A percentile compares a stretch with the other conserved stretches of the same genome.
These are phyloP conservation scores for Psittacula echo DNA, from an alignment of 2,797 vertebrate species.

Conservation along the genomic window DNA sequence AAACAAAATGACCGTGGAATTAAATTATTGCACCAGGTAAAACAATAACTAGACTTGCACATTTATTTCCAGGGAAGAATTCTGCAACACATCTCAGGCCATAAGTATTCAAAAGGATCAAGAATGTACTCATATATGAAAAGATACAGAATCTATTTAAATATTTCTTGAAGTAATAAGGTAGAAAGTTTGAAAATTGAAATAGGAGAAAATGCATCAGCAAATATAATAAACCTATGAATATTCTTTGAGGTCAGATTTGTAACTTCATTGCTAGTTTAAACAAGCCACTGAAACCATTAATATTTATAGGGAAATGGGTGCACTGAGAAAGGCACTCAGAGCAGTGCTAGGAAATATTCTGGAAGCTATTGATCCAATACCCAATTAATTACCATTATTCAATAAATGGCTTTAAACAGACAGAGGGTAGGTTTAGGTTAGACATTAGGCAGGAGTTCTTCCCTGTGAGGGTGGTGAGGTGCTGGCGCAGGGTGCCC, in stretches of 20 bases:
- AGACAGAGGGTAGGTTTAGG: neutral
- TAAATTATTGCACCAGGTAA: neutral
- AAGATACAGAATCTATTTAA: neutral
- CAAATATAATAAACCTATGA: neutral
- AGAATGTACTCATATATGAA: neutral
- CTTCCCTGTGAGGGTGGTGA: neutral
- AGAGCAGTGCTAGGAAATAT: neutral
- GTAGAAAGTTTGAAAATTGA: neutral
- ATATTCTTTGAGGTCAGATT: neutral
- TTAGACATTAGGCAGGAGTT: neutral
- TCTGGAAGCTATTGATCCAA: neutral
- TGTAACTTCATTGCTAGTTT: neutral
- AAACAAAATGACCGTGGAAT: neutral
- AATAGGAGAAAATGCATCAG: neutral
- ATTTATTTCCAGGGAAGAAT: neutral
- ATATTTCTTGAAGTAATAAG: neutral
- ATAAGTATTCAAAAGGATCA: neutral
- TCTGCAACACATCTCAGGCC: neutral
- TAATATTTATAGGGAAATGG: neutral
- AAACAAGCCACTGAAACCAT: neutral
- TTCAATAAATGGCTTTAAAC: neutral
- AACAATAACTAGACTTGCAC: neutral
- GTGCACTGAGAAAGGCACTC: neutral
- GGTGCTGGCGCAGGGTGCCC: neutral
- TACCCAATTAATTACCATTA: neutral